These are phyloP conservation scores for Sinopyrophorus schimmeli DNA, from an alignment of 2,888 invertebrate genomes.

Conservation along the genomic window DNA sequence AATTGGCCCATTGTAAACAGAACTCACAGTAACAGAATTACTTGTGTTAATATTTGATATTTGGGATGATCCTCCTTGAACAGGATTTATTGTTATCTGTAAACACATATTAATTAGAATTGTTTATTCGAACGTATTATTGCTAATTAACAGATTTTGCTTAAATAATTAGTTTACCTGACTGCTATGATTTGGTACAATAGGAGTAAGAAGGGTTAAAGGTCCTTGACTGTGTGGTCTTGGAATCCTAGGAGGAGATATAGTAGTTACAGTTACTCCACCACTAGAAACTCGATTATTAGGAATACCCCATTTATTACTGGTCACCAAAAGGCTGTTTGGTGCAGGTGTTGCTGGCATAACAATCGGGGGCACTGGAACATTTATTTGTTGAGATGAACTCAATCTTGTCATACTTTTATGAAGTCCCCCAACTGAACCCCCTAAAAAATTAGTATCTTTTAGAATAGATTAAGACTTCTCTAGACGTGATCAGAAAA, in stretches of 20 bases:
- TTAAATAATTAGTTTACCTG: constrained; percentile 42
- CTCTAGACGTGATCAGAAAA: too few species aligned
- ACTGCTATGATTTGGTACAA: constrained; percentile 38
- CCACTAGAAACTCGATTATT: constrained; percentile 58
- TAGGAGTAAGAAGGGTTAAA: constrained; percentile 46
- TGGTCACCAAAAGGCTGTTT: constrained; percentile 58
- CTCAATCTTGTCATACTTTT: constrained; percentile 83
- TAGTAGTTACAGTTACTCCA: constrained; percentile 69
- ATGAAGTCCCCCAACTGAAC: constrained; percentile 76
- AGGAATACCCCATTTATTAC: constrained; percentile 58
- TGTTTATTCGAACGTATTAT: too few species aligned
- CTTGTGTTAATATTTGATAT: constrained; percentile 30
- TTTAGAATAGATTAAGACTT: not conserved
- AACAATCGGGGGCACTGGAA: constrained; percentile 36
- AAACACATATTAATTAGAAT: constrained; percentile 5
- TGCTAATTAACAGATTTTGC: too few species aligned
- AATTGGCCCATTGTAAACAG: constrained; percentile 49
- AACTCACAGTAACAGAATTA: constrained; percentile 51
- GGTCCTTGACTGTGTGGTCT: constrained; percentile 62
- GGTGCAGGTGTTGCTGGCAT: constrained; percentile 53
- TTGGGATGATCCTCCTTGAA: constrained; percentile 30
- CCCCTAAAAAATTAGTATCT: constrained; percentile 54
- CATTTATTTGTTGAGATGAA: constrained; percentile 75
- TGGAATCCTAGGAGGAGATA: constrained; percentile 58
- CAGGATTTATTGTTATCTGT: constrained; percentile 33